Percentiles rank a stretch among this genome's conserved stretches.
phyloP scores from a whole-genome alignment of 2,888 invertebrate genomes.

The Agrotis segetum region DNA sequence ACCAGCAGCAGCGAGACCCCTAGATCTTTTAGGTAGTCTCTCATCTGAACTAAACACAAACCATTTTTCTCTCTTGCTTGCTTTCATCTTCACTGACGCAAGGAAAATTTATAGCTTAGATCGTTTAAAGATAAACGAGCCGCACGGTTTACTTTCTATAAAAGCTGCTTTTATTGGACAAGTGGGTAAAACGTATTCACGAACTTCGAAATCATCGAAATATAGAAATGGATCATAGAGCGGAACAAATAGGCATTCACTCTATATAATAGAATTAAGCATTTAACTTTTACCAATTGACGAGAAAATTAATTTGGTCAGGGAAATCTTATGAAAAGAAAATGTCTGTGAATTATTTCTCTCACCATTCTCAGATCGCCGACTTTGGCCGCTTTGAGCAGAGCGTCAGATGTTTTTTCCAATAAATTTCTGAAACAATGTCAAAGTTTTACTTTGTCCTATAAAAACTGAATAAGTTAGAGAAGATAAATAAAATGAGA shows the following conservation, averaged over 20 bases:
- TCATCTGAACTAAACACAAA: background rate
- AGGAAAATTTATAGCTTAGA: slow-evolving; percentile 26
- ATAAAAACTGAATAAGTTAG: slow-evolving; percentile 43
- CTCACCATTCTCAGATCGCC: slow-evolving; percentile 95
- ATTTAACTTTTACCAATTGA: background rate
- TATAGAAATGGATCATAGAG: background rate
- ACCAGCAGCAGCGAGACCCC: background rate
- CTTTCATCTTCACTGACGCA: slow-evolving; percentile 92
- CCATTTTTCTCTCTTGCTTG: slow-evolving; percentile 71
- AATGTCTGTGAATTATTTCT: slow-evolving; percentile 44
- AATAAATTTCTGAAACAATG: slow-evolving; percentile 93
- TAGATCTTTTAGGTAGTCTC: background rate
- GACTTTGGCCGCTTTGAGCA: slow-evolving; percentile 95
- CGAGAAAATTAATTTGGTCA: slow-evolving; percentile 16
- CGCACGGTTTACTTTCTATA: slow-evolving; percentile 26
- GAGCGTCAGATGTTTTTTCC: slow-evolving; percentile 95
- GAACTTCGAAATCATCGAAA: background rate
- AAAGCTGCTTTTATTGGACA: background rate
- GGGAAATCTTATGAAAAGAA: slow-evolving; percentile 30
- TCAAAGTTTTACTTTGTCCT: slow-evolving; percentile 58
- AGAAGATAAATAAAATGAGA: slow-evolving; percentile 55
- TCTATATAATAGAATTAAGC: background rate
- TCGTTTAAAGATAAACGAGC: slow-evolving; percentile 17
- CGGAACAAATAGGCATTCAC: background rate
- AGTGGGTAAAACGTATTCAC: background rate